These are phyloP conservation scores for Nasua narica DNA, from an alignment of 2,797 vertebrate species.

Conservation along the genomic window DNA sequence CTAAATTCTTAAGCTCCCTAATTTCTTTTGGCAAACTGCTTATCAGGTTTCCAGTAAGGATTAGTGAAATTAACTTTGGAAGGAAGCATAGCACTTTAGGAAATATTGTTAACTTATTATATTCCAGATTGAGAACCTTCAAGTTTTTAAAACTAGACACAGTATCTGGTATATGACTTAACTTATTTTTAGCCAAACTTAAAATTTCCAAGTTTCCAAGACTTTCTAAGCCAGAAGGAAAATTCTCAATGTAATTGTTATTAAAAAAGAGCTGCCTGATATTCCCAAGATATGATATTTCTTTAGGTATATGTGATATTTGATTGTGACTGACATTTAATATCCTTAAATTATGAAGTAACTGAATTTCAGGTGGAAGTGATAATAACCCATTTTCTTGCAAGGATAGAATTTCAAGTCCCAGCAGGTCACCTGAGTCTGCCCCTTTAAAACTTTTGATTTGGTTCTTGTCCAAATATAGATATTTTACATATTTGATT, in stretches of 20 bases:
- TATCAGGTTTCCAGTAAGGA: conserved; percentile 76
- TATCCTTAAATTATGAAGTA: conserved; percentile 72
- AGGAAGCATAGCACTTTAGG: conserved; percentile 78
- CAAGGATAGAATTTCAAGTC: conserved; percentile 78
- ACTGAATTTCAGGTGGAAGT: conserved; percentile 77
- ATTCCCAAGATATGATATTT: conserved; percentile 71
- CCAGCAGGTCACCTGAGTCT: conserved; percentile 55
- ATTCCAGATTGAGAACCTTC: conserved; percentile 69
- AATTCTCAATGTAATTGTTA: conserved; percentile 71
- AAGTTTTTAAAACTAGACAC: conserved; percentile 73
- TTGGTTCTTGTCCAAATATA: conserved; percentile 78
- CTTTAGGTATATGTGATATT: conserved; percentile 62
- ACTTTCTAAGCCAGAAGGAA: conserved; percentile 72
- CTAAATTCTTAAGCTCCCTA: conserved; percentile 65
- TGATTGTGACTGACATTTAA: conserved; percentile 76
- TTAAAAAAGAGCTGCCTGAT: conserved; percentile 69
- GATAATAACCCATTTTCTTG: conserved; percentile 75
- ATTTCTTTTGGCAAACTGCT: conserved; percentile 80
- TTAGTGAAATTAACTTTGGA: conserved; percentile 73
- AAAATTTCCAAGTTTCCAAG: conserved; percentile 77
- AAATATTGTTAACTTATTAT: conserved; percentile 74
- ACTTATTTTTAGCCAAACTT: conserved; percentile 72
- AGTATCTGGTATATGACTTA: conserved; percentile 65
- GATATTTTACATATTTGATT: conserved; percentile 64
- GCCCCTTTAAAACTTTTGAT: conserved; percentile 69